Conservation (phyloP, 2,797 vertebrate species). For the Linurgus olivaceus region DNA sequence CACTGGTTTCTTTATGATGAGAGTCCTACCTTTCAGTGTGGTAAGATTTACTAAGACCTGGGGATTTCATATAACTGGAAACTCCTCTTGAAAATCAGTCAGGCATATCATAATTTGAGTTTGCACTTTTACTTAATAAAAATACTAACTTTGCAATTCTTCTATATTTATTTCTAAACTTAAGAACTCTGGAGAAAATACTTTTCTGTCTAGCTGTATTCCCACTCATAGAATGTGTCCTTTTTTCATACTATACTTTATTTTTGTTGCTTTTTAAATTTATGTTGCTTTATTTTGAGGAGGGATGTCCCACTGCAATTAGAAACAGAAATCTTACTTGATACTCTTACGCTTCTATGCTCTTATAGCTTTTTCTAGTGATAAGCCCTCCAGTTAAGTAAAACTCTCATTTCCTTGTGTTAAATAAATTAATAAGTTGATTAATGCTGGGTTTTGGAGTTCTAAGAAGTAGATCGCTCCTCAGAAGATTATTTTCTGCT, state of each 20-base stretch:
- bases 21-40: background rate
- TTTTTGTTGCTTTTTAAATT: no score
- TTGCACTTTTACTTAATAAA: background rate
- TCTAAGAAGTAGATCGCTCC: background rate
- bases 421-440: background rate
- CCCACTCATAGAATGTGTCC: background rate
- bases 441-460: background rate
- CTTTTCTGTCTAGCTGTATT: background rate
- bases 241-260: background rate
- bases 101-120: background rate
- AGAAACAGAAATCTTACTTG: background rate
- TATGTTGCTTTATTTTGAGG: background rate
- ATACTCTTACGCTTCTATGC: background rate
- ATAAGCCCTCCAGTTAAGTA: background rate
- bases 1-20: background rate
- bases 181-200: background rate
- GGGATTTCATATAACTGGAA: background rate
- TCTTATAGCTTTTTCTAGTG: background rate
- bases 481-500: background rate
- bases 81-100: background rate
- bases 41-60: background rate
- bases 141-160: background rate
- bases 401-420: background rate
- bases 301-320: background rate
- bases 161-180: background rate